Percentiles rank a stretch among this genome's conserved stretches.
Conservation (phyloP, 2,113 vertebrate species). For the Odocoileus virginianus region DNA sequence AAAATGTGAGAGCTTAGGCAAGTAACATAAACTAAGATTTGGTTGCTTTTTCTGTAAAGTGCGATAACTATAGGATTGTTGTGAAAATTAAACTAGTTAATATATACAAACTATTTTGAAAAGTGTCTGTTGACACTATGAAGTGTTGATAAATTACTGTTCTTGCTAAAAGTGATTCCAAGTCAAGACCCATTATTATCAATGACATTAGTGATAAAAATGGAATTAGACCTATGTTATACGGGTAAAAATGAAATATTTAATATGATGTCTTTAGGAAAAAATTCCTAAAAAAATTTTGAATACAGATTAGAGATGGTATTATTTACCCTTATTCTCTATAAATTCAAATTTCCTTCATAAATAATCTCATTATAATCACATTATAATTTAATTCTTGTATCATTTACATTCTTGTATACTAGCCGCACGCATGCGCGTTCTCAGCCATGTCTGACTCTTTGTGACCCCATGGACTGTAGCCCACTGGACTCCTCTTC, state of each 20-base stretch:
- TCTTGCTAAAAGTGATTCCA: background rate
- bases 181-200: background rate
- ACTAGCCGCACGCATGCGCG: accelerated
- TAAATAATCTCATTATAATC: background rate
- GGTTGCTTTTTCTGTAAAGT: background rate
- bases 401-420: background rate
- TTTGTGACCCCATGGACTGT: background rate
- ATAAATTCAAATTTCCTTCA: background rate
- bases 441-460: background rate
- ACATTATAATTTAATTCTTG: background rate
- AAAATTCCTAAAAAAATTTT: background rate
- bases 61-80: background rate
- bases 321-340: background rate
- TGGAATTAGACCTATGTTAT: background rate
- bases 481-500: background rate
- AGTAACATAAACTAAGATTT: background rate
- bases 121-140: background rate
- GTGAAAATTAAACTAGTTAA: background rate
- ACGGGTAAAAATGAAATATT: background rate
- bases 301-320: background rate
- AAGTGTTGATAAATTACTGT: background rate
- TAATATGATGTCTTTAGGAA: background rate
- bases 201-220: background rate
- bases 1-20: background rate
- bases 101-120: background rate